phyloP scores from a whole-genome alignment of 2,113 vertebrate species.

The Elanus axillaris region DNA sequence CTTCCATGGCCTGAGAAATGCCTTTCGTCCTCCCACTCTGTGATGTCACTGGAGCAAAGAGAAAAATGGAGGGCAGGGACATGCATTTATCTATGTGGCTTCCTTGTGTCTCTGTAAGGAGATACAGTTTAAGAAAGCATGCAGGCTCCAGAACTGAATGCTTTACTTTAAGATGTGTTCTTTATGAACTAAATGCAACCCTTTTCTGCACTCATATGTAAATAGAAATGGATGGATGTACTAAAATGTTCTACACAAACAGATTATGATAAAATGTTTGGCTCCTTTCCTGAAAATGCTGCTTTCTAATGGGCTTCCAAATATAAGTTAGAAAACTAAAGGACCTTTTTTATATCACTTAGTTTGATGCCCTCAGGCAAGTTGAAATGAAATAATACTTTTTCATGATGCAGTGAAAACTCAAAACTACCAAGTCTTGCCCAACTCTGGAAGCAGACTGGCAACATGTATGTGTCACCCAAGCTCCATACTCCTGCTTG shows the following conservation, averaged over 20 bases:
- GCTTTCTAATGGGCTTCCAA: neutral
- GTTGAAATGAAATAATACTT: neutral
- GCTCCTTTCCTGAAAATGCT: neutral
- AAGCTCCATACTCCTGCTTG: neutral
- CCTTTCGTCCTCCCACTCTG: neutral
- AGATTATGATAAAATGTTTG: neutral
- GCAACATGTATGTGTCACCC: neutral
- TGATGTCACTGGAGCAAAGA: neutral
- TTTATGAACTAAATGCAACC: neutral
- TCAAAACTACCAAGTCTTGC: neutral
- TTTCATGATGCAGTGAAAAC: neutral
- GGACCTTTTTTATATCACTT: neutral
- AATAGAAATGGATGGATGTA: neutral
- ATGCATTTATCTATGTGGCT: neutral
- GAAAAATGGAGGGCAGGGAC: neutral
- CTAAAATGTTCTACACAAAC: neutral
- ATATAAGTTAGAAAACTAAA: neutral
- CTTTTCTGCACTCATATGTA: neutral
- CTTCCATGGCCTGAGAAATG: neutral
- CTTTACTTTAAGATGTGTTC: neutral
- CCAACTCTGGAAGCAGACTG: neutral
- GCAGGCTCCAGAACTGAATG: neutral
- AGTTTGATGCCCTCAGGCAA: neutral
- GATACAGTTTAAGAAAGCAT: neutral
- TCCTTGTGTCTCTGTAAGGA: neutral